Percentiles rank a stretch among this genome's conserved stretches.
Evolutionary conservation across 2,888 invertebrate genomes (phyloP).

Genomic region (Eristalis pertinax): DNA sequence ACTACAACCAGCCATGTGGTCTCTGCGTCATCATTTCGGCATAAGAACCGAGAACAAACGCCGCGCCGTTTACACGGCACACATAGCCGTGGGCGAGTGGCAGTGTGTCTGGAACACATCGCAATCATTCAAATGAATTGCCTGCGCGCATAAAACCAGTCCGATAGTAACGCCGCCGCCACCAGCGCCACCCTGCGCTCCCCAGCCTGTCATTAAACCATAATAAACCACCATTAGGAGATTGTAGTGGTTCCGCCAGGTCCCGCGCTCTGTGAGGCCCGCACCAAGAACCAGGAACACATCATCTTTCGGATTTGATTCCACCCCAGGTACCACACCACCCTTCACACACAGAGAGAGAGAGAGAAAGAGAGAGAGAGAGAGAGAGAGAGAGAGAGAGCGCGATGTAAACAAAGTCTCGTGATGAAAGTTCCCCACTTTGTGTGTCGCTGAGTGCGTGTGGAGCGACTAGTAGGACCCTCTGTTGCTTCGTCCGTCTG

Average conservation of each 20-base stretch:
- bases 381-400: not conserved
- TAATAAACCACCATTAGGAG: conserved; percentile 30
- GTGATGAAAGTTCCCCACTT: conserved; percentile 32
- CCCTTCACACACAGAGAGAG: conserved; percentile 5
- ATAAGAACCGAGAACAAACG: not conserved
- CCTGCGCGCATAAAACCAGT: conserved; percentile 8
- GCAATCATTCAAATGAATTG: conserved; percentile 22
- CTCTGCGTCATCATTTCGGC: not conserved
- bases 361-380: not conserved
- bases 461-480: not conserved
- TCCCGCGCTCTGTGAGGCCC: not conserved
- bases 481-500: conserved; percentile 16
- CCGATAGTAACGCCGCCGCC: not conserved
- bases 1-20: conserved; percentile 30
- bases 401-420: conserved; percentile 51
- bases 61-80: conserved; percentile 17
- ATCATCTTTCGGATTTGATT: not conserved
- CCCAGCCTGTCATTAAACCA: conserved; percentile 20
- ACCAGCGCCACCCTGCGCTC: not conserved
- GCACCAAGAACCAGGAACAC: not conserved
- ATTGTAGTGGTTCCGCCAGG: conserved; percentile 3
- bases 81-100: not conserved
- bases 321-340: not conserved
- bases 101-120: not conserved
- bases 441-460: not conserved